Conservation (phyloP, 2,113 vertebrate genomes). For the Ictidomys tridecemlineatus region DNA sequence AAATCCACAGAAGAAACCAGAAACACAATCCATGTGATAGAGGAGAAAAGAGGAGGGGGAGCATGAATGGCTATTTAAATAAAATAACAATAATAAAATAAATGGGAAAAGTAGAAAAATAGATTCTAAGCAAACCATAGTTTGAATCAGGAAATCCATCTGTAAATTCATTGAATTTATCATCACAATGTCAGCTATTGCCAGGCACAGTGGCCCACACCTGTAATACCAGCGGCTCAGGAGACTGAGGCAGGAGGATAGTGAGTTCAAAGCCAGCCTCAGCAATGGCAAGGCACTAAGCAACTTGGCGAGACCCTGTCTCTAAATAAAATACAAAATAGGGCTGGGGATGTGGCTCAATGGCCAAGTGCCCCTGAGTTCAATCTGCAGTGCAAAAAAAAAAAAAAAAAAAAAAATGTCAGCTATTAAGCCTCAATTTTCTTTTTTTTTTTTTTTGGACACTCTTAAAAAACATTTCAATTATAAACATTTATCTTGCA, state of each 20-base stretch:
- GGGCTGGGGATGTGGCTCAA: no score
- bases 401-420: no score
- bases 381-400: no score
- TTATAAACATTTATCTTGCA: not conserved
- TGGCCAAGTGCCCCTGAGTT: no score
- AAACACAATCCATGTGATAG: rapidly evolving
- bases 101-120: not conserved
- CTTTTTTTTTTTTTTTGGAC: not conserved
- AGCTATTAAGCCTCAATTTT: no score
- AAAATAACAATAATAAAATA: not conserved
- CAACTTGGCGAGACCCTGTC: no score
- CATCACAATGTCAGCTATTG: not conserved
- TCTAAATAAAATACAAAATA: no score
- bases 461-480: not conserved
- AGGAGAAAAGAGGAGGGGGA: rapidly evolving
- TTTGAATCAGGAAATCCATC: not conserved
- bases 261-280: no score
- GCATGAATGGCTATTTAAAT: not conserved
- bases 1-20: not conserved
- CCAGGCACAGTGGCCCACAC: no score
- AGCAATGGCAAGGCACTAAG: no score
- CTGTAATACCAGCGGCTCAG: no score
- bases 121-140: not conserved
- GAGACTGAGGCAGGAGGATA: no score
- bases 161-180: not conserved